Conservation (phyloP, 2,888 invertebrate genomes). For the Trileptium ribeirensis region DNA sequence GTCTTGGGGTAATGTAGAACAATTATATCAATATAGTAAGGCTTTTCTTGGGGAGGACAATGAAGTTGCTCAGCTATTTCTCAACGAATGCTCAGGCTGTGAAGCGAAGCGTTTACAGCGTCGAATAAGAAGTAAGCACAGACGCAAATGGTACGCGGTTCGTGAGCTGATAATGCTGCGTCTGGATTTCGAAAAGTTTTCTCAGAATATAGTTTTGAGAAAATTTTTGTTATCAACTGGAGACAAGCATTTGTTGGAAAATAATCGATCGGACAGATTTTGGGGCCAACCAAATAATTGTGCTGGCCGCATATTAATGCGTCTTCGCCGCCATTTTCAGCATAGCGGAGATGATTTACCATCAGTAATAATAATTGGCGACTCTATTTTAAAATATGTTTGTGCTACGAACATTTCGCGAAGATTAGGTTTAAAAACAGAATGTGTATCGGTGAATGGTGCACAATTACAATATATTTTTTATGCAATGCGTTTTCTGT, state of each 20-base stretch:
- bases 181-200: not conserved
- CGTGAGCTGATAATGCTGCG: not conserved
- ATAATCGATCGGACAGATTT: not conserved
- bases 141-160: not conserved
- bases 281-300: not conserved
- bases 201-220: not conserved
- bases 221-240: not conserved
- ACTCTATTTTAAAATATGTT: not conserved
- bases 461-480: not conserved
- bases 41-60: not conserved
- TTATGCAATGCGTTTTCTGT: not conserved
- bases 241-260: not conserved
- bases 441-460: not conserved
- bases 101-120: not conserved
- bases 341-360: not conserved
- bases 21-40: not conserved
- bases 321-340: not conserved
- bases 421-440: not conserved
- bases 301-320: not conserved
- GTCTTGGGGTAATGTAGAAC: not conserved
- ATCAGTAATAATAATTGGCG: not conserved
- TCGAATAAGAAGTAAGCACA: not conserved
- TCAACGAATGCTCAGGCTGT: not conserved
- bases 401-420: not conserved
- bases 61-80: not conserved